These are phyloP conservation scores for Microcebus griseorufus DNA, from an alignment of 2,113 vertebrate genomes.

Conservation along the genomic window DNA sequence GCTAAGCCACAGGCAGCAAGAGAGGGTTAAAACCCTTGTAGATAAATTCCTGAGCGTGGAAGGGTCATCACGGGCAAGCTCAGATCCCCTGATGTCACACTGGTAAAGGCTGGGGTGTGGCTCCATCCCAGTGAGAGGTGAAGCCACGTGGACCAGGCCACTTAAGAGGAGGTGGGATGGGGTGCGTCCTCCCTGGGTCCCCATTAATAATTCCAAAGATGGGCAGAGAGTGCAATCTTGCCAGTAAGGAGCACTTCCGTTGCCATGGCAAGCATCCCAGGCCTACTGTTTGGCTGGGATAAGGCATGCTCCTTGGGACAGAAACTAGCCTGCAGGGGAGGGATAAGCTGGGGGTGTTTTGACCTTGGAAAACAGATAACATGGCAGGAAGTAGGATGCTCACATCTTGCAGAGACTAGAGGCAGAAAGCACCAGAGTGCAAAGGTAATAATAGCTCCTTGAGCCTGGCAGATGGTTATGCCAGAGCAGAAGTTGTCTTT, in stretches of 20 bases:
- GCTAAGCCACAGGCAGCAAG: neutral
- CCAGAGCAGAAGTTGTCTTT: neutral
- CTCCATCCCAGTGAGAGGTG: neutral
- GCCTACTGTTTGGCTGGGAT: neutral
- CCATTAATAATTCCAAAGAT: neutral
- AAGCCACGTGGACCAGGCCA: neutral
- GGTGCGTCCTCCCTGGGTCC: neutral
- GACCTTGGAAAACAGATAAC: neutral
- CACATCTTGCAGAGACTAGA: neutral
- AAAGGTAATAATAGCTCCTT: neutral
- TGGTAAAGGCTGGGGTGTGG: neutral
- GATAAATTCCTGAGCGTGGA: neutral
- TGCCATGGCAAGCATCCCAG: neutral
- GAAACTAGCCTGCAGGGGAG: neutral
- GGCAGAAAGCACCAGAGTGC: too few relatives aligned
- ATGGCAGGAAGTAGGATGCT: neutral
- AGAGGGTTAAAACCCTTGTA: neutral
- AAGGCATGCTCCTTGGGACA: neutral
- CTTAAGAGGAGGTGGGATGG: rapidly evolving
- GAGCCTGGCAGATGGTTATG: neutral
- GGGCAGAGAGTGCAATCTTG: neutral
- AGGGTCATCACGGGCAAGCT: rapidly evolving
- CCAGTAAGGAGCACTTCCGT: neutral
- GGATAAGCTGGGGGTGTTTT: neutral
- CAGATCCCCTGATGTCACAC: neutral